phyloP scores from a whole-genome alignment of 2,888 invertebrate genomes.

The Cerastoderma edule region DNA sequence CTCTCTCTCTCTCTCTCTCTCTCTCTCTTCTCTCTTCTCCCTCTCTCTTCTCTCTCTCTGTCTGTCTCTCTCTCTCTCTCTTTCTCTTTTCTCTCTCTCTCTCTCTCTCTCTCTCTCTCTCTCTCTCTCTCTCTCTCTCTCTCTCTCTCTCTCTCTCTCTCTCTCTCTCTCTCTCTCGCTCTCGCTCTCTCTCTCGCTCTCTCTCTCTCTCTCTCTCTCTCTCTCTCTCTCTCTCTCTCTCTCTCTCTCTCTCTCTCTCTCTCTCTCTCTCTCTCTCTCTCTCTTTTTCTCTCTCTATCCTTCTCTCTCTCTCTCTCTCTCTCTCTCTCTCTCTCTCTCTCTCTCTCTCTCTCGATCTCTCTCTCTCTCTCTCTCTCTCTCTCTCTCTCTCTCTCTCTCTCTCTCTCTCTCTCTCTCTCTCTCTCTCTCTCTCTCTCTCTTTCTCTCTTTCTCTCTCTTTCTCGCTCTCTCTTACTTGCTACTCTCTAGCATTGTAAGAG shows the following conservation, averaged over 20 bases:
- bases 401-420: conserved; percentile 5
- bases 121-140: conserved; percentile 5
- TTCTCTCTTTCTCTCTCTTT: neutral
- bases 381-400: conserved; percentile 5
- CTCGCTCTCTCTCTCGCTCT: too few relatives aligned
- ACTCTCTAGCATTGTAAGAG: neutral
- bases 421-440: conserved; percentile 5
- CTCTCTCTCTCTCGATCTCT: too few relatives aligned
- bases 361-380: conserved; percentile 5
- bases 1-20: too few relatives aligned
- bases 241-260: conserved; percentile 5
- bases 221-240: conserved; percentile 2
- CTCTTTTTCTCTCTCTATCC: too few relatives aligned
- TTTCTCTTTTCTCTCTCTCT: conserved; percentile 5
- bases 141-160: conserved; percentile 5
- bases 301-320: conserved; percentile 3
- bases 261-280: conserved; percentile 5
- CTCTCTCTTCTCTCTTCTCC: too few relatives aligned
- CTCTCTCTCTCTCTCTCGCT: conserved; percentile 5
- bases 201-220: conserved; percentile 5
- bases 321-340: conserved; percentile 5
- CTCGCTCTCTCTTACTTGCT: too few relatives aligned
- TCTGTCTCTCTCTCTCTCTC: too few relatives aligned
- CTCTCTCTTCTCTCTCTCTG: too few relatives aligned
- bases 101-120: conserved; percentile 5